Evolutionary conservation across 2,888 invertebrate genomes (phyloP).

Genomic region (Nomada lathburiana): DNA sequence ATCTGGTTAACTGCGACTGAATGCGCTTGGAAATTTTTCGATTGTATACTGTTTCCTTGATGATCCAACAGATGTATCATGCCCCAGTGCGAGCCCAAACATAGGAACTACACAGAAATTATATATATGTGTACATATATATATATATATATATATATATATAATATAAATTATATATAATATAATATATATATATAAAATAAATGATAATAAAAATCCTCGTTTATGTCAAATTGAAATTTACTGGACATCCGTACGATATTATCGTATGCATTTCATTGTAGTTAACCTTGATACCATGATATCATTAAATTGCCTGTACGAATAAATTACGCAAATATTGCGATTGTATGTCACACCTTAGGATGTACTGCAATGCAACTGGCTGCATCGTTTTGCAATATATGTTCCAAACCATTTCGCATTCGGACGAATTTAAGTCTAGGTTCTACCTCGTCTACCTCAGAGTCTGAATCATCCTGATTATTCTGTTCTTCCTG

Average conservation of each 20-base stretch:
- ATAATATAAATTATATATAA: no score
- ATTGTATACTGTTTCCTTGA: slow-evolving; percentile 92
- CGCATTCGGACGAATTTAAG: slow-evolving; percentile 95
- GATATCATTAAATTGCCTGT: background rate
- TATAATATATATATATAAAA: no score
- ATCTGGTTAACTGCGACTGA: slow-evolving; percentile 97
- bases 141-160: no score
- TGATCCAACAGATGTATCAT: slow-evolving; percentile 95
- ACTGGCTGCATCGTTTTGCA: slow-evolving; percentile 94
- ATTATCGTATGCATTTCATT: background rate
- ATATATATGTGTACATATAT: background rate
- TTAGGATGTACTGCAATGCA: slow-evolving; percentile 97
- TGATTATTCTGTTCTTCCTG: slow-evolving; percentile 79
- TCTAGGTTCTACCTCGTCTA: slow-evolving; percentile 92
- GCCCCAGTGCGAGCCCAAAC: slow-evolving; percentile 97
- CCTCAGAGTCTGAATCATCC: slow-evolving; percentile 84
- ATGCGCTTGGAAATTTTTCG: slow-evolving; percentile 91
- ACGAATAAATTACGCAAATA: slow-evolving; percentile 10
- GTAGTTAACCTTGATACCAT: slow-evolving; percentile 39
- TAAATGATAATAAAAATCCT: background rate
- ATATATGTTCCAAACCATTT: slow-evolving; percentile 94
- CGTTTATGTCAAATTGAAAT: background rate
- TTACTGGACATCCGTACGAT: background rate
- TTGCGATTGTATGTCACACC: slow-evolving; percentile 83
- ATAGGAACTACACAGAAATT: slow-evolving; percentile 89